Evolutionary conservation across 2,797 vertebrate genomes (phyloP).

Genomic region (Onychomys arenicola): DNA sequence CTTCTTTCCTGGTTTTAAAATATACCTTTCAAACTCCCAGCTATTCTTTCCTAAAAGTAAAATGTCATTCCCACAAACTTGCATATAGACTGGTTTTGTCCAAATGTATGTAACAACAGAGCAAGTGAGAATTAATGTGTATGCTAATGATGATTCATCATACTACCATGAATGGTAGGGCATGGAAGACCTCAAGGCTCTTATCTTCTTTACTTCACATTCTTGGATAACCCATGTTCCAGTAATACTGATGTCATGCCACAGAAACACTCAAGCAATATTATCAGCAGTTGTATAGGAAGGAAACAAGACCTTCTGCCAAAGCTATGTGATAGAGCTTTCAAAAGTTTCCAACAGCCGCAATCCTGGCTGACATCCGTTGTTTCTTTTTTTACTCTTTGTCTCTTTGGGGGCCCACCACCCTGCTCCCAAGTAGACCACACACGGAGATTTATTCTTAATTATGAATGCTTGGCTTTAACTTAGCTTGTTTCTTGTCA

Average conservation of each 20-base stretch:
- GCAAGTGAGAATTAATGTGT: background rate
- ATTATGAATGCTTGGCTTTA: too few species aligned
- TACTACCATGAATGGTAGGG: background rate
- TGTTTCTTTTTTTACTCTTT: too few species aligned
- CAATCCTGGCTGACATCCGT: background rate
- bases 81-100: background rate
- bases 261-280: background rate
- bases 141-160: background rate
- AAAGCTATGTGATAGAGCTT: background rate
- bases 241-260: background rate
- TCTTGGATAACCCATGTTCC: background rate
- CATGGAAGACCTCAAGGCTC: background rate
- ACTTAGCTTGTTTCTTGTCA: too few species aligned
- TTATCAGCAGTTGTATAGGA: fast-evolving
- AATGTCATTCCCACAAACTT: background rate
- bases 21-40: background rate
- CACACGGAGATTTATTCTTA: too few species aligned
- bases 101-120: background rate
- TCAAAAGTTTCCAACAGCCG: background rate
- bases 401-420: too few species aligned
- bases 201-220: background rate
- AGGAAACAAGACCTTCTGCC: background rate
- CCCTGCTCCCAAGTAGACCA: too few species aligned
- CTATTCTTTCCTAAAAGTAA: background rate
- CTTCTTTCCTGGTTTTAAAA: background rate